A percentile compares a stretch with the other conserved stretches of the same genome.
Conservation (phyloP, 1,140 invertebrate species). For the Psix sp. region DNA sequence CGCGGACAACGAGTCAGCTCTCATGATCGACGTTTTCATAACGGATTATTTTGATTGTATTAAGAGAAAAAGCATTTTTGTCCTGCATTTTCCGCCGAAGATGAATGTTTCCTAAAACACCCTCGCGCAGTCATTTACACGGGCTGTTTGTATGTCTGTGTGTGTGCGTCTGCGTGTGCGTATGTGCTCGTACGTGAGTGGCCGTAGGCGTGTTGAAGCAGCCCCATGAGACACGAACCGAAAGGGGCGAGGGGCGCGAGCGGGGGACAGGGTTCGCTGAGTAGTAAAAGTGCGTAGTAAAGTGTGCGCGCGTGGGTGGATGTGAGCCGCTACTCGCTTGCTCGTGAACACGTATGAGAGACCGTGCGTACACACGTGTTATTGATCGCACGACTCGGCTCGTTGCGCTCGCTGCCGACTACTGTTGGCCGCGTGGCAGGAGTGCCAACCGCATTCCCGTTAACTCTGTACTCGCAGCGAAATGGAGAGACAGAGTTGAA, state of each 20-base stretch:
- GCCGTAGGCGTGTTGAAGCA: background rate
- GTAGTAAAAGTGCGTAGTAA: conserved; percentile 61
- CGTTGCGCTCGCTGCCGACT: conserved; percentile 60
- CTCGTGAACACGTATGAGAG: conserved; percentile 61
- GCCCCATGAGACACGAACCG: conserved; percentile 21
- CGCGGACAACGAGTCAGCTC: background rate
- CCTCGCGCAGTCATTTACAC: background rate
- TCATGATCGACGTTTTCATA: background rate
- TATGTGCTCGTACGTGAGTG: background rate
- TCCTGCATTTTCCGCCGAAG: conserved; percentile 17
- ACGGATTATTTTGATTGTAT: conserved; percentile 11
- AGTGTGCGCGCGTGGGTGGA: conserved; percentile 50
- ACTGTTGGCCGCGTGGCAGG: conserved; percentile 62
- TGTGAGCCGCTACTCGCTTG: conserved; percentile 50
- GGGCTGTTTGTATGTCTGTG: background rate
- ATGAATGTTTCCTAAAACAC: conserved; percentile 29
- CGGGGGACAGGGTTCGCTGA: conserved; percentile 14
- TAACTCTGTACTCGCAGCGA: conserved; percentile 68
- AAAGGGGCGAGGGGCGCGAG: conserved; percentile 3
- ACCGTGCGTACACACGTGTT: conserved; percentile 75
- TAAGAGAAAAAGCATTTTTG: conserved; percentile 23
- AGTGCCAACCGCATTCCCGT: conserved; percentile 71
- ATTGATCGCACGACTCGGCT: conserved; percentile 72
- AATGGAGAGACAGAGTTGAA: no score
- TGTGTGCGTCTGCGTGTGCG: background rate